Conservation (phyloP, 2,888 invertebrate genomes). For the Ectobius pallidus region DNA sequence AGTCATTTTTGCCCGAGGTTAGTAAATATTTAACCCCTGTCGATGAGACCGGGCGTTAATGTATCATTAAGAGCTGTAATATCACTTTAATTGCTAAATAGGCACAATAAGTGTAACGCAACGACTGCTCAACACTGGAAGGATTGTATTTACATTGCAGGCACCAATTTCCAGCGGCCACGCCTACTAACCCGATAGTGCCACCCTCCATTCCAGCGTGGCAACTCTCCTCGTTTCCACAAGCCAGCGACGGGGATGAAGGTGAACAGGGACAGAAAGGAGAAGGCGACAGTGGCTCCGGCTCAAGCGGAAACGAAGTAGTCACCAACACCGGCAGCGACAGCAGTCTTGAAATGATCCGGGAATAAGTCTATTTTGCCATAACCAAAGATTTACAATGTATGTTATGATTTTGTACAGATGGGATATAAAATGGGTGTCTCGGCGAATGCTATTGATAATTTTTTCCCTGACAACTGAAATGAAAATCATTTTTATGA, state of each 20-base stretch:
- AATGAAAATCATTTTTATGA: too few relatives aligned
- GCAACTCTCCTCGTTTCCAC: constrained; percentile 66
- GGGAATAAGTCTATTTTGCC: constrained; percentile 47
- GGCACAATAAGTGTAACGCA: too few relatives aligned
- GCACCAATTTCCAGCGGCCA: constrained; percentile 78
- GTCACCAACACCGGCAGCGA: constrained; percentile 60
- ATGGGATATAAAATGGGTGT: too few relatives aligned
- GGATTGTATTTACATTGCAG: constrained; percentile 54
- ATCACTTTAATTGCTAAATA: too few relatives aligned
- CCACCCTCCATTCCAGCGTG: constrained; percentile 80
- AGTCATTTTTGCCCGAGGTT: too few relatives aligned
- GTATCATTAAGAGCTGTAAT: too few relatives aligned
- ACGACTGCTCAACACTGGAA: constrained; percentile 7
- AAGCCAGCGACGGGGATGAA: constrained; percentile 54
- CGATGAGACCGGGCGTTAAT: too few relatives aligned
- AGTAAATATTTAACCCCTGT: too few relatives aligned
- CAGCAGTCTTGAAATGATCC: constrained; percentile 57
- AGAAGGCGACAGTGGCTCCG: constrained; percentile 64
- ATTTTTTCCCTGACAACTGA: too few relatives aligned
- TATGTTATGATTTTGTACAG: too few relatives aligned
- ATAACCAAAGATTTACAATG: too few relatives aligned
- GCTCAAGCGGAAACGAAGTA: constrained; percentile 74
- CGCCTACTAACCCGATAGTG: constrained; percentile 59
- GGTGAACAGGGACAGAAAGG: constrained; percentile 60
- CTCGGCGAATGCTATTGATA: too few relatives aligned